phyloP scores from a whole-genome alignment of 2,113 vertebrate species.

The Leptobrachium ailaonicum region DNA sequence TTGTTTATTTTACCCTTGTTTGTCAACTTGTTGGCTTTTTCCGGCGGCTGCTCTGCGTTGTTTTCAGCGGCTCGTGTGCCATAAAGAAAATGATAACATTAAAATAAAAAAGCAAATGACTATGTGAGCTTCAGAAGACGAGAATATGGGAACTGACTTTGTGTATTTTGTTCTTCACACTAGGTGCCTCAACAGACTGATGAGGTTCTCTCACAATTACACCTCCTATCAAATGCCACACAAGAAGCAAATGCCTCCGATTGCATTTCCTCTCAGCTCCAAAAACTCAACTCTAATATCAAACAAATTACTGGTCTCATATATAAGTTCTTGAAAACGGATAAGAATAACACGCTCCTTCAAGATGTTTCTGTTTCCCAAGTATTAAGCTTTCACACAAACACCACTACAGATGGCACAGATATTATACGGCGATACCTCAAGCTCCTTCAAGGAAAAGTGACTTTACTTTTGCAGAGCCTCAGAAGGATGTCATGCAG shows the following conservation, averaged over 20 bases:
- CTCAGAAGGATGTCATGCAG: conserved; percentile 9
- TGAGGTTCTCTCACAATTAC: conserved; percentile 20
- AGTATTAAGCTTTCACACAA: neutral
- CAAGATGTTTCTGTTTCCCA: neutral
- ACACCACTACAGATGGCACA: conserved; percentile 18
- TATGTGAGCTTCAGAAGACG: no score
- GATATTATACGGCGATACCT: conserved; percentile 26
- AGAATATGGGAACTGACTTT: neutral
- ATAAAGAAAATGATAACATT: no score
- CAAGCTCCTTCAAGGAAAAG: conserved; percentile 42
- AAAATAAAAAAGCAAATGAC: no score
- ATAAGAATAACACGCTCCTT: conserved; percentile 2
- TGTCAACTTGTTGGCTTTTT: no score
- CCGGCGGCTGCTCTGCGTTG: no score
- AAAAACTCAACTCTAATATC: neutral
- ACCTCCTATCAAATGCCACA: conserved; percentile 17
- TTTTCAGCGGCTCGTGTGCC: no score
- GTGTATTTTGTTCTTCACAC: neutral
- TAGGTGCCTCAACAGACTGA: conserved; percentile 19
- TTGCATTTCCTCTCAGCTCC: conserved; percentile 14
- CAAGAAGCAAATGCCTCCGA: neutral
- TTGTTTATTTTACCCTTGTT: no score
- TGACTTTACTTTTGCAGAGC: conserved; percentile 20
- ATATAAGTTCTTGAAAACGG: neutral
- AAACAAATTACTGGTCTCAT: conserved; percentile 23